Percentiles rank a stretch among this genome's conserved stretches.
phyloP scores from a whole-genome alignment of 2,797 vertebrate species.

The Megaceryle alcyon region DNA sequence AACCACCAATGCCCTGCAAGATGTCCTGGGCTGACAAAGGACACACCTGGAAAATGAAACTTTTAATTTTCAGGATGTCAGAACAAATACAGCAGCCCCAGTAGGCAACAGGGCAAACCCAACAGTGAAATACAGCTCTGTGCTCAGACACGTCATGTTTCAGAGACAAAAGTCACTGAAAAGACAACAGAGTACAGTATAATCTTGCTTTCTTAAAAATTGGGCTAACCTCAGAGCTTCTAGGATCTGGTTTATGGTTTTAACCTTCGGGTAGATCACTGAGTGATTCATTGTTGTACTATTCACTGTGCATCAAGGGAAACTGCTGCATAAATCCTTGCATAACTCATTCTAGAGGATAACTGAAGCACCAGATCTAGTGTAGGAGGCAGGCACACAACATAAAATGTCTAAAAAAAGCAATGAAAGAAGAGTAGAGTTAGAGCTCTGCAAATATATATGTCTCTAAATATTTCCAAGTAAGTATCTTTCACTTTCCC shows the following conservation, averaged over 20 bases:
- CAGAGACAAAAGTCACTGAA: not conserved
- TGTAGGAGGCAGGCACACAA: not conserved
- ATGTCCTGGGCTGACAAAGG: not conserved
- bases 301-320: not conserved
- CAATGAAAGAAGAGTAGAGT: not conserved
- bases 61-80: not conserved
- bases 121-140: not conserved
- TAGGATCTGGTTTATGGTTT: not conserved
- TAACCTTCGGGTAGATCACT: not conserved
- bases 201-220: not conserved
- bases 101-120: not conserved
- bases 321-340: not conserved
- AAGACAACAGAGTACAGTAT: not conserved
- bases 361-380: not conserved
- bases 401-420: not conserved
- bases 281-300: not conserved
- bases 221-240: not conserved
- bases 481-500: not conserved
- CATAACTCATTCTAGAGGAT: not conserved
- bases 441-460: not conserved
- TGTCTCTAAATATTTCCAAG: not conserved
- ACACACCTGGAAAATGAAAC: not conserved
- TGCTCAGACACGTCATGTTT: not conserved
- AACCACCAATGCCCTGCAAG: not conserved
- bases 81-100: not conserved